phyloP scores from a whole-genome alignment of 92 coral and sea anemone genomes.

The Palythoa grandiflora region DNA sequence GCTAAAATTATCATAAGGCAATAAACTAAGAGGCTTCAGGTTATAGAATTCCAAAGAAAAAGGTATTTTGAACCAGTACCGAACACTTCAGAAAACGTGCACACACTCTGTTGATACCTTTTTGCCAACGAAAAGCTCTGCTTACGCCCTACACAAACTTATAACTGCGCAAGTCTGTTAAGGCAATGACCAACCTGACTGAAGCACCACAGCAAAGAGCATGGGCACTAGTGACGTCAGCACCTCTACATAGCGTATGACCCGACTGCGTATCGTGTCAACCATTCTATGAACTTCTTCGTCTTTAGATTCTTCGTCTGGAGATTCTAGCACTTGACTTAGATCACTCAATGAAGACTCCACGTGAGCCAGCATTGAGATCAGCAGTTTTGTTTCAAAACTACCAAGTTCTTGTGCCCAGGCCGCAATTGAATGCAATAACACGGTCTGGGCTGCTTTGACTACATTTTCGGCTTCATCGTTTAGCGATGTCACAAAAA shows the following conservation, averaged over 20 bases:
- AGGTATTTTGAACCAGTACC: too few species aligned
- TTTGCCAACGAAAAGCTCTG: background rate
- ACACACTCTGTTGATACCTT: too few species aligned
- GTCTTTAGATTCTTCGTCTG: slow-evolving; percentile 54
- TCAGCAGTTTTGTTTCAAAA: slow-evolving; percentile 84
- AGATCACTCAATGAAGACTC: slow-evolving; percentile 68
- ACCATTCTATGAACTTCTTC: slow-evolving; percentile 73
- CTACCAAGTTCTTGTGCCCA: slow-evolving; percentile 93
- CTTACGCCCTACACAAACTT: background rate
- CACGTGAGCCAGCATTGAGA: slow-evolving; percentile 55
- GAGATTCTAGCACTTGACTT: slow-evolving; percentile 65
- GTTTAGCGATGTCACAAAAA: slow-evolving; percentile 73
- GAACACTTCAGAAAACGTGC: too few species aligned
- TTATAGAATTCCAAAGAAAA: too few species aligned
- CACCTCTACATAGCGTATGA: slow-evolving; percentile 76
- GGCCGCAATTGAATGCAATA: slow-evolving; percentile 82
- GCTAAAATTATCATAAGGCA: too few species aligned
- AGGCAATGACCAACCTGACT: slow-evolving; percentile 70
- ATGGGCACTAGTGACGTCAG: slow-evolving; percentile 85
- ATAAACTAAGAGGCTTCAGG: too few species aligned
- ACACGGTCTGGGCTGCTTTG: slow-evolving; percentile 79
- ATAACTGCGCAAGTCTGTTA: background rate
- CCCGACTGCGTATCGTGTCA: slow-evolving; percentile 67
- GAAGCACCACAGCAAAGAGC: slow-evolving; percentile 83
- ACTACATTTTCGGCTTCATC: slow-evolving; percentile 88